Percentiles rank a stretch among this genome's conserved stretches.
phyloP scores from a whole-genome alignment of 2,888 invertebrate species.

The Teleiodes luculella region DNA sequence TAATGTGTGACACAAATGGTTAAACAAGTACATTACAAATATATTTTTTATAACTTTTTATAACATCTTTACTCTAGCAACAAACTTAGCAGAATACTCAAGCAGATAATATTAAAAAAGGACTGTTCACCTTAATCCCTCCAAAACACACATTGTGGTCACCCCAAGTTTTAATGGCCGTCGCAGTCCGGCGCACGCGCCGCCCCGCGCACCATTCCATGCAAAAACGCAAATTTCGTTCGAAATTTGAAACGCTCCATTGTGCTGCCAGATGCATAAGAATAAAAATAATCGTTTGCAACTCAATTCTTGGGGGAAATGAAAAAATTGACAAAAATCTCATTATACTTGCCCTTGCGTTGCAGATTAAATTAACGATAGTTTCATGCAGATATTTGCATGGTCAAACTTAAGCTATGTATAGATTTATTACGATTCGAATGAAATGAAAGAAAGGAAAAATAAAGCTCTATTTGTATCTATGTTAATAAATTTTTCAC shows the following conservation, averaged over 20 bases:
- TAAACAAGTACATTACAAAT: no score
- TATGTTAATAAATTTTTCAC: no score
- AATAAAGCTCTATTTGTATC: no score
- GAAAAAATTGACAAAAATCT: constrained; percentile 40
- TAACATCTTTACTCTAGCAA: no score
- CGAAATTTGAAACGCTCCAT: constrained; percentile 77
- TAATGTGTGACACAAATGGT: no score
- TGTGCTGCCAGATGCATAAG: constrained; percentile 55
- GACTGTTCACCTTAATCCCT: no score
- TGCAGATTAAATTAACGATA: constrained; percentile 59
- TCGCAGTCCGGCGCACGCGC: constrained; percentile 55
- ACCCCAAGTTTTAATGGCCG: constrained; percentile 46
- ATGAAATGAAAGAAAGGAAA: no score
- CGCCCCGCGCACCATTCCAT: constrained; percentile 63
- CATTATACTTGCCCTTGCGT: constrained; percentile 37
- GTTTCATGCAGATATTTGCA: constrained; percentile 66
- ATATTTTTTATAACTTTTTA: no score
- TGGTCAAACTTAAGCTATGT: constrained; percentile 53
- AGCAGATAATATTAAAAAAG: no score
- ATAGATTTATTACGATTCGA: constrained; percentile 32
- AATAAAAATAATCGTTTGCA: constrained; percentile 71
- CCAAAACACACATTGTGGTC: constrained; percentile 34
- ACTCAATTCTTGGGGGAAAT: constrained; percentile 64
- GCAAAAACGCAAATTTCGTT: constrained; percentile 78
- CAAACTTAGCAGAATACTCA: no score